phyloP scores from a whole-genome alignment of 2,113 vertebrate genomes.

The Myiozetetes cayanensis region DNA sequence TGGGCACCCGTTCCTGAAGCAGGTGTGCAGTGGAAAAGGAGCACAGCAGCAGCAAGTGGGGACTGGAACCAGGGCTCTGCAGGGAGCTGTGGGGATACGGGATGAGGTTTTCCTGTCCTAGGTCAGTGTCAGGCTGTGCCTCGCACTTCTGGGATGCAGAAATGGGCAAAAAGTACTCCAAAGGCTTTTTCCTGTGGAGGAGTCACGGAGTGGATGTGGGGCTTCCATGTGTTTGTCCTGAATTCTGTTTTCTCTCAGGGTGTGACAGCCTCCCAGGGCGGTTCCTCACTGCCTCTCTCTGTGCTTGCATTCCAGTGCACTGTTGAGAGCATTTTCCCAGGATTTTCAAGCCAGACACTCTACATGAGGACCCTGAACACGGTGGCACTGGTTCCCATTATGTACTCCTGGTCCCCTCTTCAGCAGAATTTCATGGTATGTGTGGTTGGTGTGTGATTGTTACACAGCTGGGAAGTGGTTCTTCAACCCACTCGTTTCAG shows the following conservation, averaged over 20 bases:
- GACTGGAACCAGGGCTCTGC: neutral
- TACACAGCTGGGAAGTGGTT: neutral
- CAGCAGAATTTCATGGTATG: slow-evolving; percentile 99
- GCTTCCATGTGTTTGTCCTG: neutral
- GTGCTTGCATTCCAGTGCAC: slow-evolving; percentile 79
- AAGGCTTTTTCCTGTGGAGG: neutral
- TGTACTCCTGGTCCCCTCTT: slow-evolving; percentile 98
- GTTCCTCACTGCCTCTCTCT: neutral
- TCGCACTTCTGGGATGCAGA: neutral
- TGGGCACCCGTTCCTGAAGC: slow-evolving; percentile 82
- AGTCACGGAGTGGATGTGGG: neutral
- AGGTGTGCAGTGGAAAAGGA: slow-evolving; percentile 72
- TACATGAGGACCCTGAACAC: slow-evolving; percentile 91
- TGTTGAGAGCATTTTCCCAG: slow-evolving; percentile 91
- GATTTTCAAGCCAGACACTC: slow-evolving; percentile 86
- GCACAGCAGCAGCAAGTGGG: neutral
- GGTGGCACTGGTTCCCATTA: slow-evolving; percentile 94
- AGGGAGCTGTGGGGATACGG: neutral
- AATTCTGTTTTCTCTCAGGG: neutral
- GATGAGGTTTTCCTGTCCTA: neutral
- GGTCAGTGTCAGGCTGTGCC: neutral
- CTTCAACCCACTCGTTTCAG: neutral
- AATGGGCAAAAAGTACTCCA: neutral
- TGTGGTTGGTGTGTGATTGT: neutral
- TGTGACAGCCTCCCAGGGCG: neutral